These are phyloP conservation scores for Hylia prasina DNA, from an alignment of 2,113 vertebrate genomes.

Conservation along the genomic window DNA sequence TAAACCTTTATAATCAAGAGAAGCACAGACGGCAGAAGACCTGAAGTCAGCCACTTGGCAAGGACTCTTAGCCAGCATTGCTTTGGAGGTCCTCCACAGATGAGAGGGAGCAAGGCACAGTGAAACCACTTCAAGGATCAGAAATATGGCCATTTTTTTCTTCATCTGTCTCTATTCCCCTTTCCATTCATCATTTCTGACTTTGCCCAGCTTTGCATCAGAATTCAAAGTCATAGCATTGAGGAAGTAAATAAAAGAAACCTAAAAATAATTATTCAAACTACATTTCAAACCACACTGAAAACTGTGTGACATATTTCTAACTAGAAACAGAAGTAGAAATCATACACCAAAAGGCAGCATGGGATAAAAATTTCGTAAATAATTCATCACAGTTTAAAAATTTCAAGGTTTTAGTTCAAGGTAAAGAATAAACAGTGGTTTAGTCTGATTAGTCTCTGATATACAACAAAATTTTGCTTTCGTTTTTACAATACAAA, in stretches of 20 bases:
- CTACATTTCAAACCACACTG: not conserved
- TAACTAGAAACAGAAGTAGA: not conserved
- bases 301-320: not conserved
- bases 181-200: not conserved
- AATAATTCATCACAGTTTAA: not conserved
- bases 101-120: not conserved
- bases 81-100: not conserved
- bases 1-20: not conserved
- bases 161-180: not conserved
- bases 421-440: not conserved
- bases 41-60: not conserved
- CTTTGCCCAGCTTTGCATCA: not conserved
- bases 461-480: not conserved
- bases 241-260: not conserved
- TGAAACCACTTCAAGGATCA: not conserved
- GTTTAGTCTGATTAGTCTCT: not conserved
- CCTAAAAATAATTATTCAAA: not conserved
- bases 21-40: not conserved
- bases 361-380: not conserved
- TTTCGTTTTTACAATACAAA: not conserved
- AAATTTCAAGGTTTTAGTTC: not conserved
- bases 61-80: not conserved
- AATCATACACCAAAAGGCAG: not conserved
- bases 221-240: not conserved
- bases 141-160: not conserved